Base-by-base conservation (phyloP, 2,113 vertebrate species). In the Oncorhynchus clarkii region DNA sequence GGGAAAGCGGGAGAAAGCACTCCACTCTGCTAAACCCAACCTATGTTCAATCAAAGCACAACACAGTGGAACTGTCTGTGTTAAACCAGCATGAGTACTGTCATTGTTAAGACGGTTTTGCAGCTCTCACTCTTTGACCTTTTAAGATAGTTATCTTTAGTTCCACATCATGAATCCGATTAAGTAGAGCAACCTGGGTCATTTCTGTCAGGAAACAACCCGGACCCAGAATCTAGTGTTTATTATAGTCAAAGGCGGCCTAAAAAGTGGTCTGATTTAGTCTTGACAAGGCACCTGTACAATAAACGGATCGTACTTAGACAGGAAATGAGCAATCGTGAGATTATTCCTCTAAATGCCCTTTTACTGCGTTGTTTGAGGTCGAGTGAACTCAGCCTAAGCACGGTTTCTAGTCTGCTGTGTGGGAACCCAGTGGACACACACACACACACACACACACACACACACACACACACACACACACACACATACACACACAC, bases 251-350 rank as follows among this genome's bases (percentile, higher is more conserved):
- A 16, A 67, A 67, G 4, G 65, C 12, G 1, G 26, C 45, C 12
- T 22, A 27, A 24, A 26, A 54, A 59, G 18, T 18, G 51, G 9
- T n/a, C 29, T 0, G 51, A 24, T 48, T 29, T 57, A 24, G 26
- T 14, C 48, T 74, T 73, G 27, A 77, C 31, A 27, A 1, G 48
- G 59, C 80, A 84, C 74, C 77, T 79, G 78, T 68, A 27, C 69
- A 54, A 57, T 73, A 75, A 80, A 82, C 74, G 59, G 54, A 71
- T 75, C n/a, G 3, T 70, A 71, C 67, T 73, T 65, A 12, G 26
- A 48, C 65, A 80, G 82, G 85, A 89, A 88, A 86, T 78, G 68
- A 87, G 71, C 51, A 22, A 70, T 75, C 31, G 2, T 80, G 67
- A 69, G 77, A 31, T 9, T 75, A 64, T 72, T 27, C 7, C 75